Percentiles rank a stretch among this genome's conserved stretches.
Evolutionary conservation across 2,797 vertebrate genomes (phyloP).

Genomic region (Hydrocynus forskahlii): DNA sequence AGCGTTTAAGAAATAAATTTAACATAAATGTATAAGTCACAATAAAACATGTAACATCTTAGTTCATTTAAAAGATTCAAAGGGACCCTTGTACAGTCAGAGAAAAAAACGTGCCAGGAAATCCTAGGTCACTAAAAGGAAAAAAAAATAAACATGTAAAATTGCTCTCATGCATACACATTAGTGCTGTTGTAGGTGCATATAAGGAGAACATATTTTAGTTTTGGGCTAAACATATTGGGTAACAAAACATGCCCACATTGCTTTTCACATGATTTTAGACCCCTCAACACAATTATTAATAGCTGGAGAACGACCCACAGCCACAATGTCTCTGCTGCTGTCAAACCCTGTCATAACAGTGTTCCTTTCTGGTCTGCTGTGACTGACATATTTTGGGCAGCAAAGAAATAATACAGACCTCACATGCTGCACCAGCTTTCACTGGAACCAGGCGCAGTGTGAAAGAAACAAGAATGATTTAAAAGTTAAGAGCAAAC

Average conservation of each 20-base stretch:
- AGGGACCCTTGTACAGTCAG: slow-evolving; percentile 16
- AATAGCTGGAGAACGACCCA: slow-evolving; percentile 34
- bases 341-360: slow-evolving; percentile 53
- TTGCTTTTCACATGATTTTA: slow-evolving; percentile 41
- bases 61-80: not conserved
- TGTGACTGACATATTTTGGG: slow-evolving; percentile 57
- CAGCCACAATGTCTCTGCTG: slow-evolving; percentile 25
- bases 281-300: slow-evolving; percentile 43
- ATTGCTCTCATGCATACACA: slow-evolving; percentile 27
- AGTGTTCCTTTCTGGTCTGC: slow-evolving; percentile 32
- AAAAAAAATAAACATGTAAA: slow-evolving; percentile 1
- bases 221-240: slow-evolving; percentile 18
- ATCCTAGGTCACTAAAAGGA: not conserved
- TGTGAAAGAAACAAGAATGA: slow-evolving; percentile 30
- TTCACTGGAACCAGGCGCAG: slow-evolving; percentile 25
- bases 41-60: slow-evolving; percentile 12
- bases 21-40: not conserved
- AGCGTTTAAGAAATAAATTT: slow-evolving; percentile 1
- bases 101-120: slow-evolving; percentile 9
- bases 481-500: slow-evolving; percentile 33
- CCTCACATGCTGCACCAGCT: slow-evolving; percentile 35
- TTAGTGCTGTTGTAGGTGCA: not conserved
- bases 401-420: slow-evolving; percentile 44
- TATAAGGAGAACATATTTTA: slow-evolving; percentile 31
- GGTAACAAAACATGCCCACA: slow-evolving; percentile 41